Percentiles rank a stretch among this genome's conserved stretches.
Evolutionary conservation across 2,113 vertebrate genomes (phyloP).

Genomic region (Garra rufa): DNA sequence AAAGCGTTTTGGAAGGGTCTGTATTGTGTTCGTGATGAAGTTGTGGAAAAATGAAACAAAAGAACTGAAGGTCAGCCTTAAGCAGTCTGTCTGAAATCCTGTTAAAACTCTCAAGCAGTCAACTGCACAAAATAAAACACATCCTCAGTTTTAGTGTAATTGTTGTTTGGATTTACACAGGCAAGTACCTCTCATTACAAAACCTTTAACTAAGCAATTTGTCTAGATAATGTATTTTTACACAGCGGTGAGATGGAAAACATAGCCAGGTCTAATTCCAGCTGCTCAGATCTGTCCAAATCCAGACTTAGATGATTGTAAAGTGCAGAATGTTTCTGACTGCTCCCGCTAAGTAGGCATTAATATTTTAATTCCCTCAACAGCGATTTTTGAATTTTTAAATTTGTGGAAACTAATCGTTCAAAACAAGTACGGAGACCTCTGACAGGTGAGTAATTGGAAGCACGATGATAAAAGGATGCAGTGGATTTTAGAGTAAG

Average conservation of each 20-base stretch:
- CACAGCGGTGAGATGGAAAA: constrained; percentile 9
- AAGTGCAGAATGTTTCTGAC: constrained; percentile 22
- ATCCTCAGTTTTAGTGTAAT: not conserved
- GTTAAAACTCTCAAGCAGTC: constrained; percentile 1
- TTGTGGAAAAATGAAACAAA: constrained; percentile 28
- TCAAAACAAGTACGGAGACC: constrained; percentile 44
- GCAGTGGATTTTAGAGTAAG: constrained; percentile 55
- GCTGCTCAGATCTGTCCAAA: constrained; percentile 34
- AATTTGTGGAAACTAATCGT: constrained; percentile 59
- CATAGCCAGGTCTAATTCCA: constrained; percentile 8
- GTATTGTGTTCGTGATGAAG: not conserved
- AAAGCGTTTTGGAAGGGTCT: constrained; percentile 11
- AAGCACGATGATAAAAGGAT: constrained; percentile 57
- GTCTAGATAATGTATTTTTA: constrained; percentile 24
- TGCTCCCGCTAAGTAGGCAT: constrained; percentile 26
- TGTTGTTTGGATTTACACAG: not conserved
- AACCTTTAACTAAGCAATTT: constrained; percentile 2
- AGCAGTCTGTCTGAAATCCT: constrained; percentile 23
- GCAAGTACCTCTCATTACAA: not conserved
- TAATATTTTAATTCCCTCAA: constrained; percentile 57
- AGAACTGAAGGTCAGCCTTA: constrained; percentile 14
- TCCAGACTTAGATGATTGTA: not conserved
- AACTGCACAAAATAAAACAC: not conserved
- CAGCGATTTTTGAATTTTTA: constrained; percentile 52
- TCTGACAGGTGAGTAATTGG: constrained; percentile 64